Evolutionary conservation across 1,140 invertebrate species (phyloP).

Genomic region (Coboldia fuscipes): DNA sequence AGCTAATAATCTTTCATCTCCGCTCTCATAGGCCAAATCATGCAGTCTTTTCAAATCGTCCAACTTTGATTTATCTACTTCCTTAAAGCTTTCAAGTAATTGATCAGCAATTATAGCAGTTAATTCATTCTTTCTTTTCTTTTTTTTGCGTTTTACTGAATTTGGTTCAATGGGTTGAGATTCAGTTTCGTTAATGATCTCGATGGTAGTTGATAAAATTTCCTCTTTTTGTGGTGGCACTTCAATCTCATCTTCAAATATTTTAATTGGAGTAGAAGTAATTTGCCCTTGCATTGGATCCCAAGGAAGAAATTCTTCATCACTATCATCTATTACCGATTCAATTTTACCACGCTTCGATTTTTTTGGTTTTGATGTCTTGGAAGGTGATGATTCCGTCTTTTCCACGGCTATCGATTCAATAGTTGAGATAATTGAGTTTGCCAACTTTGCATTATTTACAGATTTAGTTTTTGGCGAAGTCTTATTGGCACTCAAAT

Average conservation of each 20-base stretch:
- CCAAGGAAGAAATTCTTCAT: slow-evolving; percentile 1
- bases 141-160: too few species aligned
- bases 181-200: too few species aligned
- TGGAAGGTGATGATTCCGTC: too few species aligned
- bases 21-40: slow-evolving; percentile 16
- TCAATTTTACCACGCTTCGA: too few species aligned
- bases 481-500: too few species aligned
- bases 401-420: too few species aligned
- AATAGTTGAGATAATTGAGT: too few species aligned
- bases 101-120: slow-evolving; percentile 20
- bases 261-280: not conserved
- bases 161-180: too few species aligned
- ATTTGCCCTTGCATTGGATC: not conserved
- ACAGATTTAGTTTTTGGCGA: too few species aligned
- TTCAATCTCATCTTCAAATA: not conserved
- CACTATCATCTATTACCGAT: too few species aligned
- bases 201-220: not conserved
- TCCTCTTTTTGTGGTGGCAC: not conserved
- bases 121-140: slow-evolving; percentile 15
- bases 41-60: slow-evolving; percentile 19
- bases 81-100: slow-evolving; percentile 18
- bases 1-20: slow-evolving; percentile 6
- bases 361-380: too few species aligned
- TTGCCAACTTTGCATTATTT: too few species aligned
- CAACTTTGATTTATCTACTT: slow-evolving; percentile 16